These are phyloP conservation scores for Seriola quinqueradiata DNA, from an alignment of 2,113 vertebrate genomes.

Conservation along the genomic window DNA sequence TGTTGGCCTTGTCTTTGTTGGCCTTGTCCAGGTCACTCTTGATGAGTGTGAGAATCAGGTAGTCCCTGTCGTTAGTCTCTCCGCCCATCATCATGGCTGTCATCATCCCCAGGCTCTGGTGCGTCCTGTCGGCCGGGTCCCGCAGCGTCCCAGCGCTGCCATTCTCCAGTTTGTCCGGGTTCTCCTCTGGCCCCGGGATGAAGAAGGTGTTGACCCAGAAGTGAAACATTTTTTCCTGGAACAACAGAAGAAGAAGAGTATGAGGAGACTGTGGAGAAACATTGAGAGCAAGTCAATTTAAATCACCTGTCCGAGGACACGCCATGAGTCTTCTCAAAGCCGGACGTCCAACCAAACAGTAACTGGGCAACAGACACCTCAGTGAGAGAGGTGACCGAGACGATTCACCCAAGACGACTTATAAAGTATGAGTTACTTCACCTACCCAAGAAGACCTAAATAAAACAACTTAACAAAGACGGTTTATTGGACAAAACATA, in stretches of 20 bases:
- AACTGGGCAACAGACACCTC: neutral
- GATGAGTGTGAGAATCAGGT: constrained; percentile 93
- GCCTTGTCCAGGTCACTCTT: constrained; percentile 99
- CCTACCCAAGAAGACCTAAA: no score
- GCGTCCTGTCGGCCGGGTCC: constrained; percentile 24
- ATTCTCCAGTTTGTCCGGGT: constrained; percentile 93
- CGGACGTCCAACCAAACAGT: neutral
- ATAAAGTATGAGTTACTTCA: no score
- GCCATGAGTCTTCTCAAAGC: neutral
- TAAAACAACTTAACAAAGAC: no score
- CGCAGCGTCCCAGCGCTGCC: constrained; percentile 83
- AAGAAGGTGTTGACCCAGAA: constrained; percentile 99
- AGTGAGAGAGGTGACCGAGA: neutral
- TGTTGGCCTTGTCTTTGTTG: constrained; percentile 99
- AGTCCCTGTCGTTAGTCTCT: constrained; percentile 92
- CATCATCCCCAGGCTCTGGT: constrained; percentile 29
- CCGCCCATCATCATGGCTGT: constrained; percentile 70
- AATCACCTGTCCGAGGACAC: no score
- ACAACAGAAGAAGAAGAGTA: neutral
- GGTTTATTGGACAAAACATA: no score
- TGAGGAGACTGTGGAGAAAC: neutral
- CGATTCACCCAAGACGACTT: no score
- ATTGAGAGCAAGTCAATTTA: no score
- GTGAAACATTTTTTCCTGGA: constrained; percentile 99
- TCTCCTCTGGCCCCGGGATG: constrained; percentile 95